Conservation (phyloP, 23 tunicate genomes). For the Trididemnum nubilum region DNA sequence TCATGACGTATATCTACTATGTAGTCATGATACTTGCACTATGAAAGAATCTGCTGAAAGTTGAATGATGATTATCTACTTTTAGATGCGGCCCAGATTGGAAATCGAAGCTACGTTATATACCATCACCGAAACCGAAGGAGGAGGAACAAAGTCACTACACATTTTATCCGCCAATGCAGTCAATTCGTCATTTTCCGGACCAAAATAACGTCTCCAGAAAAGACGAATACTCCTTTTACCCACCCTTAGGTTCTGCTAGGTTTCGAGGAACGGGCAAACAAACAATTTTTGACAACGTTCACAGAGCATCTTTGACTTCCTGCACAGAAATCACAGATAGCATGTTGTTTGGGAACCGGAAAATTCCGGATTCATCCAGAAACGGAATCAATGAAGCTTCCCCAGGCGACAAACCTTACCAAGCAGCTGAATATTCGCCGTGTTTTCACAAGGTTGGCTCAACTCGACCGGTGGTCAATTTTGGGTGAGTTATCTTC, state of each 20-base stretch:
- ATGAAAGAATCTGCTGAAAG: too few relatives aligned
- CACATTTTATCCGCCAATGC: conserved; percentile 78
- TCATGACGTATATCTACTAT: too few relatives aligned
- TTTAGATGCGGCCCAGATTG: conserved; percentile 92
- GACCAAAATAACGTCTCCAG: conserved; percentile 35
- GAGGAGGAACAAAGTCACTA: conserved; percentile 44
- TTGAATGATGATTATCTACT: too few relatives aligned
- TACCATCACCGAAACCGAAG: conserved; percentile 67
- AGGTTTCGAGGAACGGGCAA: conserved; percentile 62
- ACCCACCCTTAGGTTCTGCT: conserved; percentile 78
- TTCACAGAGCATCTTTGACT: conserved; percentile 50
- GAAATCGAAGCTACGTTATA: conserved; percentile 69
- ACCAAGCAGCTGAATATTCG: conserved; percentile 84
- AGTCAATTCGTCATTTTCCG: conserved; percentile 67
- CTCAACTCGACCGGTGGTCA: conserved; percentile 80
- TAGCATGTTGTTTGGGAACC: conserved; percentile 53
- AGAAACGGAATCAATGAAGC: conserved; percentile 65
- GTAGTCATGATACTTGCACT: too few relatives aligned
- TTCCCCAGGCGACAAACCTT: conserved; percentile 88
- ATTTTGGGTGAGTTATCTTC: conserved; percentile 89
- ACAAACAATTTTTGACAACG: conserved; percentile 55
- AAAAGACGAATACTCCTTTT: conserved; percentile 59
- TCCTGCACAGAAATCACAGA: conserved; percentile 66
- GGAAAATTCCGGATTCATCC: conserved; percentile 28
- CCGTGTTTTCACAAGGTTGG: conserved; percentile 69